phyloP scores from a whole-genome alignment of 2,797 vertebrate species.

The Sebastes taczanowskii region DNA sequence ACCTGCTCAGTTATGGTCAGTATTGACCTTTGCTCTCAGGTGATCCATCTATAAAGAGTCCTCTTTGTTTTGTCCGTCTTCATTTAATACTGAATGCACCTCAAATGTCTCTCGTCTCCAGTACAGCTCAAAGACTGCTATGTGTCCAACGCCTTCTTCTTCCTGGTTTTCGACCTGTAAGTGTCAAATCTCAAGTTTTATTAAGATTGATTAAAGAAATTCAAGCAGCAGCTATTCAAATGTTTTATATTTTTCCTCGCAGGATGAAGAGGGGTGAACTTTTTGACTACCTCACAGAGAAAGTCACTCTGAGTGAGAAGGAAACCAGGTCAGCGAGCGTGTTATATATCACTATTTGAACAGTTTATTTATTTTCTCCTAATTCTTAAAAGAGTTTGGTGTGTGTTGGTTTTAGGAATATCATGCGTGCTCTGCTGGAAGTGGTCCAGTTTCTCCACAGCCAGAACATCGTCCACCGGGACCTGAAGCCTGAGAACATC shows the following conservation, averaged over 20 bases:
- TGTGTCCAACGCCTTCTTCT: slow-evolving; percentile 95
- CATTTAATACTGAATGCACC: not conserved
- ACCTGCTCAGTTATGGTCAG: not conserved
- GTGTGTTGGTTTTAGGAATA: slow-evolving; percentile 83
- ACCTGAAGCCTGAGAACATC: slow-evolving; percentile 98
- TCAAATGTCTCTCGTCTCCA: slow-evolving; percentile 75
- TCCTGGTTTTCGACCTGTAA: slow-evolving; percentile 98
- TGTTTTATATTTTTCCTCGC: not conserved
- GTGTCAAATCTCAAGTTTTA: slow-evolving; percentile 64
- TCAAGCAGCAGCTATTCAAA: not conserved
- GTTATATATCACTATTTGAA: not conserved
- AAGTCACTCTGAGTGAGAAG: slow-evolving; percentile 95
- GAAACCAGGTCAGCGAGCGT: slow-evolving; percentile 89
- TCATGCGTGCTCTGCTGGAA: slow-evolving; percentile 93
- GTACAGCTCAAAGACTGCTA: slow-evolving; percentile 97
- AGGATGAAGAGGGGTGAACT: slow-evolving; percentile 98
- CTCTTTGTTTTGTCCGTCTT: not conserved
- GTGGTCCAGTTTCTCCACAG: slow-evolving; percentile 91
- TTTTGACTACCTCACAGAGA: slow-evolving; percentile 98
- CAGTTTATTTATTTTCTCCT: not conserved
- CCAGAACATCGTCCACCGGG: slow-evolving; percentile 93
- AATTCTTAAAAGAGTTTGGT: not conserved
- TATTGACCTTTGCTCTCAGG: not conserved
- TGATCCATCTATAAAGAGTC: not conserved
- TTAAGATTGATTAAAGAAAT: too few species aligned